phyloP scores from a whole-genome alignment of 2,113 vertebrate genomes.

The Sturnira hondurensis region DNA sequence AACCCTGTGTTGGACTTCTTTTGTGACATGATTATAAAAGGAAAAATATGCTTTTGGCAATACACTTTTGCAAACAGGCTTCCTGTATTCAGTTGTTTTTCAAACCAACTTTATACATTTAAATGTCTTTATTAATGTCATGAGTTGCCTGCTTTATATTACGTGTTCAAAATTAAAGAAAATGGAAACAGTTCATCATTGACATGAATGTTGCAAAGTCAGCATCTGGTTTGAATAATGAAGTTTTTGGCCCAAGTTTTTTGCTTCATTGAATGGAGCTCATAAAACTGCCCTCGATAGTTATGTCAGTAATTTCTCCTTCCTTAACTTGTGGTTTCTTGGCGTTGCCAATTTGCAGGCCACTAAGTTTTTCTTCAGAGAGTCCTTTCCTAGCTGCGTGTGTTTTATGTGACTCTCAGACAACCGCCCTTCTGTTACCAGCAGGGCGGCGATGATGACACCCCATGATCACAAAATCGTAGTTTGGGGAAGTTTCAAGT shows the following conservation, averaged over 20 bases:
- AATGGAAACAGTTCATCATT: conserved; percentile 73
- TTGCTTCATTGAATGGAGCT: conserved; percentile 58
- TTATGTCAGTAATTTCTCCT: conserved; percentile 39
- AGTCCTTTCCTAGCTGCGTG: not conserved
- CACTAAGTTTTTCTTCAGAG: not conserved
- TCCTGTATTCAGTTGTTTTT: conserved; percentile 38
- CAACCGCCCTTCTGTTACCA: not conserved
- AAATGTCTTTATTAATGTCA: conserved; percentile 49
- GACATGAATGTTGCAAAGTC: conserved; percentile 60
- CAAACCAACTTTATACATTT: conserved; percentile 21
- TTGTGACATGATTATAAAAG: not conserved
- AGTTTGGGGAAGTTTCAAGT: not conserved
- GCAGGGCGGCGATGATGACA: fast-evolving
- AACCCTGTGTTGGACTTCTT: not conserved
- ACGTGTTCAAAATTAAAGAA: conserved; percentile 69
- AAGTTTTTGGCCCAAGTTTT: conserved; percentile 63
- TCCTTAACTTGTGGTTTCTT: conserved; percentile 21
- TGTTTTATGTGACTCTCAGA: conserved; percentile 25
- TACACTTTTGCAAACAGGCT: conserved; percentile 27
- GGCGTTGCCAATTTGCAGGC: conserved; percentile 6
- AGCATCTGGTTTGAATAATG: conserved; percentile 78
- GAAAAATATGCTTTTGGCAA: not conserved
- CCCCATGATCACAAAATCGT: not conserved
- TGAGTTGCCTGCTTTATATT: conserved; percentile 65
- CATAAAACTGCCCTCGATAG: conserved; percentile 58